Base-by-base conservation (phyloP, 2,113 vertebrate genomes). In the Mirza zaza region DNA sequence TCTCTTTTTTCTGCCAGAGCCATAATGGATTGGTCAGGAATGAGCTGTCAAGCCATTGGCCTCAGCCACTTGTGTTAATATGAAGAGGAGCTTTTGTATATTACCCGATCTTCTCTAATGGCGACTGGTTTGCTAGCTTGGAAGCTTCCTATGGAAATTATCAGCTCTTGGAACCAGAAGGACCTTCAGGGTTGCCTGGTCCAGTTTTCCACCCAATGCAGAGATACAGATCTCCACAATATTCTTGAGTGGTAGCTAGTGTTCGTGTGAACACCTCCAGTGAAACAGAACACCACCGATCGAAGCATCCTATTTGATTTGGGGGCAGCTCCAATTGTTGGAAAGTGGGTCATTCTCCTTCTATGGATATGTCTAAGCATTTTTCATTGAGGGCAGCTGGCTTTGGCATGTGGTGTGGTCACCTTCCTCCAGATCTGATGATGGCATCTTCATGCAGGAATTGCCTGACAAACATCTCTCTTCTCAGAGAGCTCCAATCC, bases 1-100 rank as follows among this genome's bases (percentile, higher is more conserved):
- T 86, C 61, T 42, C 75, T 88, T 90, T 92, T 80, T 90, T 93
- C 92, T 92, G 70, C 84, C 36, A 77, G 76, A 96, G 70, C 92
- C 55, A 2, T 70, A 87, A 95, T 85, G 50, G 48, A 85, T 96
- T 76, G 61, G 39, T 96, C 52, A 76, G 70, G 94, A 94, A 87
- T 61, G 76, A 92, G 10, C 50, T 96, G 57, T 96, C 92, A 91
- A 65, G 63, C 57, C 9, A 9, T 84, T 96, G 97, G 88, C 85
- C 80, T 94, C 45, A 57, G 71, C 92, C 67, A 70, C 82, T 96
- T 95, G 82, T 67, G 39, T 96, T 97, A 61, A 67, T 81, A 88
- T 68, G 63, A 95, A 63, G 77, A 96, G 50, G 50, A 86, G 39
- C 67, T 95, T 97, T 90, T 95, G 59, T 95, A 48, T 73, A 57